Evolutionary conservation across 2,888 invertebrate species (phyloP).

Genomic region (Erebia palarica): DNA sequence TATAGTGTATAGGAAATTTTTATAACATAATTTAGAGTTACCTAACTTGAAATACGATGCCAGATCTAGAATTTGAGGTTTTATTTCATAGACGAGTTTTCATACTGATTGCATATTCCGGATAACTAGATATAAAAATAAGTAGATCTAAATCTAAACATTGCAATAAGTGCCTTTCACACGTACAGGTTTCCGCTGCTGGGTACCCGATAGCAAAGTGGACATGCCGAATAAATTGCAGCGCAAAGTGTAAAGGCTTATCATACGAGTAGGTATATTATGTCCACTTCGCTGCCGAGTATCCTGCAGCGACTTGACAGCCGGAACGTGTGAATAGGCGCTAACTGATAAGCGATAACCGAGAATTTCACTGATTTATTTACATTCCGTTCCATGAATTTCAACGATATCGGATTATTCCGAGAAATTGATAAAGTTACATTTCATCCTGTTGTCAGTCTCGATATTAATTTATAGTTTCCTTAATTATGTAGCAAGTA

Average conservation of each 20-base stretch:
- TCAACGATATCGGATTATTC: neutral
- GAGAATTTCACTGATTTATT: constrained; percentile 1
- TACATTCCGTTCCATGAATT: neutral
- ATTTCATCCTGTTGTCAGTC: neutral
- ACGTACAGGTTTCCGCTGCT: no score
- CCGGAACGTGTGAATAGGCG: neutral
- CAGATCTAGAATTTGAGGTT: no score
- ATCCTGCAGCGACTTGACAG: neutral
- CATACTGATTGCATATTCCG: no score
- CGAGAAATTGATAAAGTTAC: neutral
- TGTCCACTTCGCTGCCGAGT: neutral
- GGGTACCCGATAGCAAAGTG: no score
- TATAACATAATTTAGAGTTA: no score
- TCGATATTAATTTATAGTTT: neutral
- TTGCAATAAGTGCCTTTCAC: no score
- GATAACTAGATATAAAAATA: no score
- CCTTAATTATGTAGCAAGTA: neutral
- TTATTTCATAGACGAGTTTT: no score
- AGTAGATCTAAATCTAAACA: no score
- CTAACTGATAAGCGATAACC: neutral
- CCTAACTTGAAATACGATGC: no score
- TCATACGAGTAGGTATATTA: neutral
- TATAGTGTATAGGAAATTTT: no score
- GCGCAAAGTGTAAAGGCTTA: neutral
- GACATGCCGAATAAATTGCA: no score